A percentile compares a stretch with the other conserved stretches of the same genome.
Evolutionary conservation across 2,113 vertebrate species (phyloP).

Genomic region (Podarcis cretensis): DNA sequence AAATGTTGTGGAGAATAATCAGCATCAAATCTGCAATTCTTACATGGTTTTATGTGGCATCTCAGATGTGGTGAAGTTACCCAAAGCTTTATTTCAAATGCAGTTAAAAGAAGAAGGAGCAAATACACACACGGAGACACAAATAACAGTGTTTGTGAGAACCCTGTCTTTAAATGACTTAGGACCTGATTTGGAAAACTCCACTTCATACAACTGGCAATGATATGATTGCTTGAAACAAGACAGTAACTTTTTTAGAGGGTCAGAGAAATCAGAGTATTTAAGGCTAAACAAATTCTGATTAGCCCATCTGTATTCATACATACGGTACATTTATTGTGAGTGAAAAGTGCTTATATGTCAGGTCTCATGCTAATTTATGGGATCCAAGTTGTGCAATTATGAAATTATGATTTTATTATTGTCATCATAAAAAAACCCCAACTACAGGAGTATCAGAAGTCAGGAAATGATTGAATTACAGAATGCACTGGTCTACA

Average conservation of each 20-base stretch:
- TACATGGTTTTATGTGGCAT: neutral
- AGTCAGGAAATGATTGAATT: neutral
- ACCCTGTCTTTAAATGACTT: neutral
- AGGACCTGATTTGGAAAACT: neutral
- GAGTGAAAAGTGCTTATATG: slow-evolving; percentile 5
- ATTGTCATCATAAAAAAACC: neutral
- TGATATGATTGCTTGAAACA: neutral
- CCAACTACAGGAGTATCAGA: neutral
- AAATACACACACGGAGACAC: too few relatives aligned
- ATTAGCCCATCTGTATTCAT: too few relatives aligned
- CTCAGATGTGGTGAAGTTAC: neutral
- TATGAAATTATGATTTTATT: neutral
- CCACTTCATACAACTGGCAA: neutral
- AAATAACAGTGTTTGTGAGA: neutral
- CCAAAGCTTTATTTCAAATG: neutral
- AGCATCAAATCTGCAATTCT: neutral
- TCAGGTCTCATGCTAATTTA: neutral
- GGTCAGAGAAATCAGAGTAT: neutral
- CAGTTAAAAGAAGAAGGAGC: neutral
- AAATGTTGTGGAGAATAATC: neutral
- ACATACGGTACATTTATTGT: neutral
- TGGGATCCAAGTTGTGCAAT: neutral
- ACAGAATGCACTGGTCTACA: slow-evolving; percentile 20
- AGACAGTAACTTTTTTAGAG: neutral
- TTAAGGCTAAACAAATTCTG: neutral